Base-by-base conservation (phyloP, 2,888 invertebrate genomes). In the Pinctada fucata region DNA sequence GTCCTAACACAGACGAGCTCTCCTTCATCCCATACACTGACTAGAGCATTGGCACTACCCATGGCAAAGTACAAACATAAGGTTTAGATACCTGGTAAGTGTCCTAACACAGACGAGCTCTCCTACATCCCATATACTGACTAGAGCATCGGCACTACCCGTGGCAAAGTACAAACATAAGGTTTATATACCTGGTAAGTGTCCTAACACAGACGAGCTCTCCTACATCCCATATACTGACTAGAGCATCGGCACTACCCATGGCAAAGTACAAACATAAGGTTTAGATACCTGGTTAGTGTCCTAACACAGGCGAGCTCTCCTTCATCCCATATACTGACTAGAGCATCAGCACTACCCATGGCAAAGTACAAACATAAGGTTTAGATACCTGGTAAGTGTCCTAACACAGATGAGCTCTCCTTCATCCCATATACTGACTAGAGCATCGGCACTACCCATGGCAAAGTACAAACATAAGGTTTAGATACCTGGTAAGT, bases 31-130 rank as follows among this genome's bases (percentile, higher is more conserved):
- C 99, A 99, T 0, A 99, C 93, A 0, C 98, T 98, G 47, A 99
- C 98, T 8, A 99, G 94, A 0, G 99, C 99, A 94, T 99, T 99
- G 0, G 99, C 98, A 45, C 97, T 97, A 1, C 99, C 99, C 3
- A 97, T 98, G 0, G 99, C 99, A 94, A 99, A 98, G 93, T 97
- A n/a, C n/a, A n/a, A n/a, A n/a, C n/a, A n/a, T n/a, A n/a, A n/a
- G n/a, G n/a, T n/a, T n/a, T n/a, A n/a, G n/a, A n/a, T n/a, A 96
- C 96, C 97, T 95, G 0, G 97, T 97, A 89, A 99, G 96, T 0
- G 31, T 31, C 31, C 31, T 31, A 31, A 31, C 31, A 31, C 31
- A 31, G 31, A 31, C 31, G 0, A 31, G 31, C 31, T 31, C 31
- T 31, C 31, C 31, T 31, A 31, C 31, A 31, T 31, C 31, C 31